Conservation (phyloP, 1,140 invertebrate species). For the Cotesia typhae region DNA sequence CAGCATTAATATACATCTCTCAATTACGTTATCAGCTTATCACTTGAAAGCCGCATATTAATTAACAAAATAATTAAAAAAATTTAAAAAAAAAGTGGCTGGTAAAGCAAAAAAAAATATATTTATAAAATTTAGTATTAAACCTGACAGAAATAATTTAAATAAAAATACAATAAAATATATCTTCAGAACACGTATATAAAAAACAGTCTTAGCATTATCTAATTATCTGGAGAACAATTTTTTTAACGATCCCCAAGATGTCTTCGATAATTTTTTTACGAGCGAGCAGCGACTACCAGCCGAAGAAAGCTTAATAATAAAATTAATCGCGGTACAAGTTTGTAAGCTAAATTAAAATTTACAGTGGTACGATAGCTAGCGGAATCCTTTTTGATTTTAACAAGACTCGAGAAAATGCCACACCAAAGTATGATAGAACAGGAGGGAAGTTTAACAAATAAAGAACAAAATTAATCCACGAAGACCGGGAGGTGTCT, state of each 20-base stretch:
- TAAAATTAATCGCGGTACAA: too few relatives aligned
- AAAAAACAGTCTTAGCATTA: not conserved
- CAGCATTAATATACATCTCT: too few relatives aligned
- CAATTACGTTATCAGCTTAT: constrained; percentile 12
- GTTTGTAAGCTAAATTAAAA: too few relatives aligned
- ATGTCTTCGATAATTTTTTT: constrained; percentile 18
- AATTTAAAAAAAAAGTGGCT: too few relatives aligned
- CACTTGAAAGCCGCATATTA: too few relatives aligned
- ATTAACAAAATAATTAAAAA: too few relatives aligned
- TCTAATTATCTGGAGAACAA: constrained; percentile 1
- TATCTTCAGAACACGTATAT: not conserved
- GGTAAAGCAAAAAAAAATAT: too few relatives aligned
- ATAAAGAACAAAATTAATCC: not conserved
- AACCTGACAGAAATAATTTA: too few relatives aligned
- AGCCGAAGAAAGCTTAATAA: not conserved
- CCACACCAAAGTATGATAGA: not conserved
- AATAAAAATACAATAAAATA: constrained; percentile 4
- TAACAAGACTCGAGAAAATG: not conserved
- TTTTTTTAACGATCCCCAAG: constrained; percentile 16
- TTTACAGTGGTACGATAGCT: too few relatives aligned
- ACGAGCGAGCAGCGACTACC: not conserved
- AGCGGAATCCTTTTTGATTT: too few relatives aligned
- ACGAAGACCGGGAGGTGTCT: constrained; percentile 34
- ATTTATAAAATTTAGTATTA: too few relatives aligned
- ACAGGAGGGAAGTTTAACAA: not conserved